Evolutionary conservation across 2,113 vertebrate species (phyloP), one percentile per base, ranked within the genome.

Genomic region (Silurus glanis): DNA sequence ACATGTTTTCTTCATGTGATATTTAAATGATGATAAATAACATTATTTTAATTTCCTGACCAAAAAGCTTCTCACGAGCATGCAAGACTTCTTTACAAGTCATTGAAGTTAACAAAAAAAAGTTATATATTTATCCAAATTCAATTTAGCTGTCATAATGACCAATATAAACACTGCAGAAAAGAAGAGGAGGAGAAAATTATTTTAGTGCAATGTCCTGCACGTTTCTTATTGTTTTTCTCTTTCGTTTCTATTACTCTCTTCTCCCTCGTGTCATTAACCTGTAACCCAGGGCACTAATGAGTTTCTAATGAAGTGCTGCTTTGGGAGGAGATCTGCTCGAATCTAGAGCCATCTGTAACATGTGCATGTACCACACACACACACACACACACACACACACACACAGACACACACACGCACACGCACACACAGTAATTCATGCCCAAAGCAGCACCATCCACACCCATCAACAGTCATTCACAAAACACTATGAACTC

Each of bases 231-330:
- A 5, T 74, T 2, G 1, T 83, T 56, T 28, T 47, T 84, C 86
- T 84, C 86, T 66, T 21, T 47, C 8, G 47, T 82, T 23, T 47
- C 84, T 83, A 1, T 9, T 12, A 5, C 84, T 66, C 83, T 59
- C 55, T 25, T 5, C 45, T 64, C 21, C 16, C 53, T 23, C 2
- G 3, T 71, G 49, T 71, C 51, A 71, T 71, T 83, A 71, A 37
- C 21, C 1, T 49, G 6, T 69, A 25, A 55, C 64, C n/a, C 82
- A 69, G 17, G 45, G 66, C 66, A 28, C 66, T 83, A 83, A 83
- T 71, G 82, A 83, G 64, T 56, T 83, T 83, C 51, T 71, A 83
- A 83, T 71, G 25, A 83, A 82, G 62, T 67, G 4, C 13, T 67
- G 62, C n/a, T 67, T 55, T 82, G 62, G 62, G 61, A 82, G 62